Conservation (phyloP, 2,888 invertebrate genomes). For the Eupeodes latifasciatus region DNA sequence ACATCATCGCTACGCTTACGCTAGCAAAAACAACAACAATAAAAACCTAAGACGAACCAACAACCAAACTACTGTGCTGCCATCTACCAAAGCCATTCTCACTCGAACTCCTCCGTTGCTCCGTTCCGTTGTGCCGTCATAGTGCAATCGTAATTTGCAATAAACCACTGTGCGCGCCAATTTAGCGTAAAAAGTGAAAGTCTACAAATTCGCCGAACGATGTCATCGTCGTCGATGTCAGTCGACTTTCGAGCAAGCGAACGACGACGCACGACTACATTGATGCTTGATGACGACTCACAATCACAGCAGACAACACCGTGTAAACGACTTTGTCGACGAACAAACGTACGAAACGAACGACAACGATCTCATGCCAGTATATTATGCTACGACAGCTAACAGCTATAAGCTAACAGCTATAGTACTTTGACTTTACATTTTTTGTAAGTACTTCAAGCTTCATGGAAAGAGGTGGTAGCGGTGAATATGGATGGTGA, state of each 20-base stretch:
- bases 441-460: constrained; percentile 2
- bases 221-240: constrained; percentile 32
- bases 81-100: constrained; percentile 33
- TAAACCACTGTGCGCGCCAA: constrained; percentile 70
- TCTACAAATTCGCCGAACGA: constrained; percentile 60
- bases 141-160: constrained; percentile 70
- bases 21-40: constrained; percentile 20
- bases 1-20: not conserved
- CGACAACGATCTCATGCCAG: constrained; percentile 34
- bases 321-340: constrained; percentile 37
- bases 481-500: not conserved
- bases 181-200: constrained; percentile 75
- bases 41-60: not conserved
- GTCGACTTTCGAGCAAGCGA: not conserved
- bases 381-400: constrained; percentile 16
- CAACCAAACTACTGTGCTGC: constrained; percentile 23
- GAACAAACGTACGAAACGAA: not conserved
- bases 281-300: constrained; percentile 29
- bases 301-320: no score
- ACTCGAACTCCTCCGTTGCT: no score
- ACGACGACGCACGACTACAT: constrained; percentile 14
- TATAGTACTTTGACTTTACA: constrained; percentile 35
- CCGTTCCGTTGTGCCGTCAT: constrained; percentile 31
- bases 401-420: not conserved
- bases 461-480: not conserved